Percentiles rank a stretch among this genome's conserved stretches.
Conservation (phyloP, 2,888 invertebrate genomes). For the Caprella mutica region DNA sequence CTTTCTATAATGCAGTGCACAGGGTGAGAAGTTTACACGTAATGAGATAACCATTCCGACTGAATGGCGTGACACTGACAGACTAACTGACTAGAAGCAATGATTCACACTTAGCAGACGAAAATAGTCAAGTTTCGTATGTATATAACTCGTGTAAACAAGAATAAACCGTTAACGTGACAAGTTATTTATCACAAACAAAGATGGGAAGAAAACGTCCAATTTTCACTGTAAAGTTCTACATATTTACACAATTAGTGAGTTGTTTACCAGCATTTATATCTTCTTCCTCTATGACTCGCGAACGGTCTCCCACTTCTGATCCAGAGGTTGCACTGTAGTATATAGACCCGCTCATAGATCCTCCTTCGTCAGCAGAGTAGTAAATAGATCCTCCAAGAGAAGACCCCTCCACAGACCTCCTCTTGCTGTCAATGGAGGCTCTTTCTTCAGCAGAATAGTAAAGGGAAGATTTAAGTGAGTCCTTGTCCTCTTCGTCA, state of each 20-base stretch:
- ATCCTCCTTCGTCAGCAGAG: constrained; percentile 32
- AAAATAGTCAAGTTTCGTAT: no score
- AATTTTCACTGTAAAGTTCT: no score
- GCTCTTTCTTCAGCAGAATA: constrained; percentile 14
- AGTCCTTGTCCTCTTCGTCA: constrained; percentile 8
- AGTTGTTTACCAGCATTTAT: constrained; percentile 21
- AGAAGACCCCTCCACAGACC: constrained; percentile 24
- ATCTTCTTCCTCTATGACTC: constrained; percentile 17
- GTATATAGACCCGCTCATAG: constrained; percentile 29
- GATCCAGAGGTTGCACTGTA: constrained; percentile 32
- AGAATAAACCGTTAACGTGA: no score
- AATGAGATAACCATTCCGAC: no score
- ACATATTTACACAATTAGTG: not conserved
- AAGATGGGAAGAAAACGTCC: no score
- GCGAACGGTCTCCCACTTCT: constrained; percentile 25
- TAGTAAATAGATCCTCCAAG: constrained; percentile 30
- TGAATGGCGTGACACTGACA: no score
- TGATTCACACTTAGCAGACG: no score
- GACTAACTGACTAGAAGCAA: no score
- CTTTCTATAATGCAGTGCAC: no score
- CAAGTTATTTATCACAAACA: no score
- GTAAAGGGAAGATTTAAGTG: constrained; percentile 11
- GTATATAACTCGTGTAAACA: no score
- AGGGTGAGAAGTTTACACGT: no score
- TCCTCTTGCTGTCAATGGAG: constrained; percentile 10